A percentile compares a stretch with the other conserved stretches of the same genome.
Conservation (phyloP, 2,797 vertebrate species). For the Mus spretus region DNA sequence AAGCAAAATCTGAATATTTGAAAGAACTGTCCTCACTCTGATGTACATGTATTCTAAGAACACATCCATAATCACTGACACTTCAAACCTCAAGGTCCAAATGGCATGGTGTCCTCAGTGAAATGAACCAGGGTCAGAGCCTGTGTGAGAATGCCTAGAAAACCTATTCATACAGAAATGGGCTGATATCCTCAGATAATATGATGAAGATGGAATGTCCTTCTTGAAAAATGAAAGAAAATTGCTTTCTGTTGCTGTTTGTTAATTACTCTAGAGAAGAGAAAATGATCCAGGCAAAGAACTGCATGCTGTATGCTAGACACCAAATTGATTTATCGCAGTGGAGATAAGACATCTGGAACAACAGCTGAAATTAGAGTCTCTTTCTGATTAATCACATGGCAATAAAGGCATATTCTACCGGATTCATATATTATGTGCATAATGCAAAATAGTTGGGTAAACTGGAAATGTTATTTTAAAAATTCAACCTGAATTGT, state of each 20-base stretch:
- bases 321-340: background rate
- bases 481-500: background rate
- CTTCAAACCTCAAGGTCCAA: background rate
- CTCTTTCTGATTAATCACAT: background rate
- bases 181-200: background rate
- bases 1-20: background rate
- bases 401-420: background rate
- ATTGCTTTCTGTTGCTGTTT: background rate
- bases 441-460: background rate
- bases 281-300: background rate
- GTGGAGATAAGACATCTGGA: background rate
- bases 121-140: background rate
- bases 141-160: background rate
- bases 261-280: background rate
- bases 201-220: background rate
- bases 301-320: background rate
- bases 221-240: background rate
- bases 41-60: background rate
- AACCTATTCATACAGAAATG: background rate
- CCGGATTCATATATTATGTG: background rate
- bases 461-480: background rate
- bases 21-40: background rate
- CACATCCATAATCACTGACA: background rate
- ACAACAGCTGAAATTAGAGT: constrained; percentile 13
- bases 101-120: background rate